These are phyloP conservation scores for Pachycephus smyrnensis DNA, from an alignment of 2,888 invertebrate genomes.

Conservation along the genomic window DNA sequence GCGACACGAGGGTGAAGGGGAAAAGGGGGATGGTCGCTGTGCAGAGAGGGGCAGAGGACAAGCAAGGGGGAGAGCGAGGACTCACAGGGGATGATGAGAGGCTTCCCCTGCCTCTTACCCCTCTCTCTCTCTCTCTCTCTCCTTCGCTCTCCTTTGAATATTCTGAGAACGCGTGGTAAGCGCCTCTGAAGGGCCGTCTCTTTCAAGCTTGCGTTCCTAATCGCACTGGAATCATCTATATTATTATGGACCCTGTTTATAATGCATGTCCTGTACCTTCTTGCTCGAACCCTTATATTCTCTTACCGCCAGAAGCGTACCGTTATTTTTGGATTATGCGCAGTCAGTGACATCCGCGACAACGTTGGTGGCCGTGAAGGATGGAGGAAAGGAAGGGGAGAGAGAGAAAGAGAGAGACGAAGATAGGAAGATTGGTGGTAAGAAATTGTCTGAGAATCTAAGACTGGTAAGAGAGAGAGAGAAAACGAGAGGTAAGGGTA, in stretches of 20 bases:
- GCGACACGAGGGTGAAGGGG: conserved; percentile 13
- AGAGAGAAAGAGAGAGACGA: conserved; percentile 14
- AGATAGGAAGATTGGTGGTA: conserved; percentile 4
- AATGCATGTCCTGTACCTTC: background rate
- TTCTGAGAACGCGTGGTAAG: conserved; percentile 56
- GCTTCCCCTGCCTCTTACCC: no score
- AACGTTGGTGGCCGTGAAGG: no score
- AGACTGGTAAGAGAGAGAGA: conserved; percentile 1
- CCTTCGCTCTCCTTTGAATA: conserved; percentile 35
- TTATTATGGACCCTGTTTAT: conserved; percentile 49
- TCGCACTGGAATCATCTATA: conserved; percentile 55
- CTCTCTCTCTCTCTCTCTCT: background rate
- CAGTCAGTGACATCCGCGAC: no score
- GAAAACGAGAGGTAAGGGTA: conserved; percentile 13
- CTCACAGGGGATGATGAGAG: no score
- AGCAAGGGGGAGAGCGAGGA: conserved; percentile 29
- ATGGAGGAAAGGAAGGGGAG: no score
- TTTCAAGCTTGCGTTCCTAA: conserved; percentile 54
- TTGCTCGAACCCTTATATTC: no score
- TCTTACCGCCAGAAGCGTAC: no score
- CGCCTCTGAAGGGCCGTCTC: conserved; percentile 55
- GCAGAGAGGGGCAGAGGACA: conserved; percentile 26
- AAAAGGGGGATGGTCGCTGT: conserved; percentile 12
- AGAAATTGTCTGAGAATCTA: conserved; percentile 6
- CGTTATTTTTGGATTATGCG: no score